Evolutionary conservation across 2,797 vertebrate genomes (phyloP), one percentile per base, ranked within the genome.

Genomic region (Ciconia nigra): DNA sequence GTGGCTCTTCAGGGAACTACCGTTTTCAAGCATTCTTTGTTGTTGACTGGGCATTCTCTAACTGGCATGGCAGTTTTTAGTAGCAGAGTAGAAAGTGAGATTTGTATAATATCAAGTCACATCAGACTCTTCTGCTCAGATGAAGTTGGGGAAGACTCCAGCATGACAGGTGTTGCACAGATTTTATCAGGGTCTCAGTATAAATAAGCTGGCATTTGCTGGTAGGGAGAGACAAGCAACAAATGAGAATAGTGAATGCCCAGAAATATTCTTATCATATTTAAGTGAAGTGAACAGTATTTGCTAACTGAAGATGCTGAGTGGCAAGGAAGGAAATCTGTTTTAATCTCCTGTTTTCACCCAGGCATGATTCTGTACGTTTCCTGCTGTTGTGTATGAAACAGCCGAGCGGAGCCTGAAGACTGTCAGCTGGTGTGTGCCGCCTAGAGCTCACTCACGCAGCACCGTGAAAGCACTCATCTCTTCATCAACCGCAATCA

Each of bases 401-500:
- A 26, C 19, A 9, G 5, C 35, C 2, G 5, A 4, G n/a, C 7
- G 37, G 52, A 61, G 33, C 57, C 72, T 49, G 59, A 24, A 44
- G 26, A 13, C 41, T 10, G 8, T 25, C 39, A 29, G 51, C 47
- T 44, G 59, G 1, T 14, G 66, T 22, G 31, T n/a, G 18, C 81
- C 31, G 65, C 4, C 42, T 11, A 42, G 29, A 13, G 21, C 47
- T 49, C 4, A 0, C 41, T 41, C 37, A 15, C 1, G 1, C 7
- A 2, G 13, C 3, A 2, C 28, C 5, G 24, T 8, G 41, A 29
- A 26, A 33, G 44, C 2, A 8, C 61, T n/a, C 31, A 12, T 16
- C 57, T 33, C 62, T 35, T 19, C 57, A 3, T 14, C 19, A 13
- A 0, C 76, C 28, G 42, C 2, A 0, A 0, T 1, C 22, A 2